Percentiles rank a stretch among this genome's conserved stretches.
These are phyloP conservation scores for Dione vanillae DNA, from an alignment of 2,888 invertebrate species.

Conservation along the genomic window DNA sequence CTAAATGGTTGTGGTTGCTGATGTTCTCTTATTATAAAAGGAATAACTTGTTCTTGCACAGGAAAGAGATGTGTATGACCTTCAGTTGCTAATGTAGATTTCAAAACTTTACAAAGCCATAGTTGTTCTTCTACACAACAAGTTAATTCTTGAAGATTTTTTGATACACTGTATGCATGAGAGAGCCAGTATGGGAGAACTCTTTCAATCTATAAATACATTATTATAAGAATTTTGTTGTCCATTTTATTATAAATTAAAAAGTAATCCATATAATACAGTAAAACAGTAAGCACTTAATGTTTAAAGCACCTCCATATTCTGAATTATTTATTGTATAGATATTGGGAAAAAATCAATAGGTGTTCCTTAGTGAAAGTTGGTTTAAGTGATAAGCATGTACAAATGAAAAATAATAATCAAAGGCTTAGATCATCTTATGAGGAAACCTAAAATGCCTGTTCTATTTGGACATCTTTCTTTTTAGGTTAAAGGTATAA, in stretches of 20 bases:
- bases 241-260: too few species aligned
- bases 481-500: too few species aligned
- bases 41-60: conserved; percentile 91
- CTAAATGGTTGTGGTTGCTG: conserved; percentile 85
- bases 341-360: too few species aligned
- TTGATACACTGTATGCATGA: conserved; percentile 90
- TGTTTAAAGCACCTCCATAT: too few species aligned
- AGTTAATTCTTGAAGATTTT: conserved; percentile 85
- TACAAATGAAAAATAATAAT: too few species aligned
- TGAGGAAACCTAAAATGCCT: too few species aligned
- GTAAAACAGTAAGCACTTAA: too few species aligned
- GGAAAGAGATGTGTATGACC: conserved; percentile 93
- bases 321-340: too few species aligned
- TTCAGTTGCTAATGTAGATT: conserved; percentile 87
- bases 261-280: not conserved
- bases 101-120: conserved; percentile 86
- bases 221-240: not conserved
- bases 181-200: conserved; percentile 95
- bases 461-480: too few species aligned
- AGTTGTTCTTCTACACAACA: conserved; percentile 82
- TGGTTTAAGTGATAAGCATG: too few species aligned
- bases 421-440: too few species aligned
- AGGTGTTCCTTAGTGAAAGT: too few species aligned
- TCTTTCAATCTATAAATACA: conserved; percentile 86
- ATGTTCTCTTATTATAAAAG: conserved; percentile 88